Percentiles rank a stretch among this genome's conserved stretches.
Evolutionary conservation across 2,797 vertebrate species (phyloP).

Genomic region (Scarus forsteni): DNA sequence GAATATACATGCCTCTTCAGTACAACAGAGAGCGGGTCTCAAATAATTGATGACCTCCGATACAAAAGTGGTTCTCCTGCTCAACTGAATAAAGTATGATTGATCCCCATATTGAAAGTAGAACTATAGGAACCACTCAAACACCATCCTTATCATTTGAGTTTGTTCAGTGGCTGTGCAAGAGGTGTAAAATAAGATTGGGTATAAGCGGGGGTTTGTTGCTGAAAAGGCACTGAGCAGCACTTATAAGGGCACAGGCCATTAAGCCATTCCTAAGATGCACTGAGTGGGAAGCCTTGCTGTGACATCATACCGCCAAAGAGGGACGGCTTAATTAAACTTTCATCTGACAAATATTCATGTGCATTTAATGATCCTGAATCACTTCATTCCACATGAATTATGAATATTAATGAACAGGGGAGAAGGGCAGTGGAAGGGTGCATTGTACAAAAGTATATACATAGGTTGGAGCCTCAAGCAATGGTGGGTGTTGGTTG

Average conservation of each 20-base stretch:
- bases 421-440: constrained; percentile 40
- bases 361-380: constrained; percentile 79
- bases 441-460: too few species aligned
- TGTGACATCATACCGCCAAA: constrained; percentile 61
- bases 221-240: constrained; percentile 52
- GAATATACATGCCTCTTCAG: constrained; percentile 28
- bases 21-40: constrained; percentile 48
- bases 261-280: constrained; percentile 58
- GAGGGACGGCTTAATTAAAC: constrained; percentile 74
- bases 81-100: constrained; percentile 76
- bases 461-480: constrained; percentile 36
- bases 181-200: constrained; percentile 54
- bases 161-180: constrained; percentile 40
- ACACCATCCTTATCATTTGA: constrained; percentile 50
- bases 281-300: constrained; percentile 45
- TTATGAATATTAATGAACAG: constrained; percentile 80
- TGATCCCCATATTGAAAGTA: constrained; percentile 60
- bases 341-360: constrained; percentile 81
- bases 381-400: constrained; percentile 79
- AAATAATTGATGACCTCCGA: constrained; percentile 74
- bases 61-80: constrained; percentile 59
- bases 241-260: constrained; percentile 61
- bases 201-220: constrained; percentile 19
- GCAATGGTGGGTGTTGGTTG: constrained; percentile 37
- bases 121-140: constrained; percentile 58